These are phyloP conservation scores for Bothrops jararaca DNA, from an alignment of 2,113 vertebrate species.

Conservation along the genomic window DNA sequence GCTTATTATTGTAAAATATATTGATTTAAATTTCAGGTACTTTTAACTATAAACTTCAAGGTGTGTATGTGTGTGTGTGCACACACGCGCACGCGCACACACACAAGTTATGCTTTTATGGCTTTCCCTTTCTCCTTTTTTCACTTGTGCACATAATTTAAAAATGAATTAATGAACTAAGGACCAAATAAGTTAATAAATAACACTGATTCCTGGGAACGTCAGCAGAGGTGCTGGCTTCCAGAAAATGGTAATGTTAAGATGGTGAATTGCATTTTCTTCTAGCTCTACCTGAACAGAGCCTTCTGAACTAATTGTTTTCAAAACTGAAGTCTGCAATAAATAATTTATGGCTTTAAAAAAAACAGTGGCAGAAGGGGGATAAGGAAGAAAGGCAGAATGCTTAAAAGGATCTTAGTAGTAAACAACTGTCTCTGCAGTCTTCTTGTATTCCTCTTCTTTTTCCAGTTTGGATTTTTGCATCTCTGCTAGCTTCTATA, in stretches of 20 bases:
- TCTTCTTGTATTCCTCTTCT: not conserved
- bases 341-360: conserved; percentile 34
- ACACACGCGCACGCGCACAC: not conserved
- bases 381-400: not conserved
- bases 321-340: not conserved
- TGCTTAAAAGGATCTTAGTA: not conserved
- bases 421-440: not conserved
- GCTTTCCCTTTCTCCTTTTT: not conserved
- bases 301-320: conserved; percentile 23
- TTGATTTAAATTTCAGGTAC: not conserved
- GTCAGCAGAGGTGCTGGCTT: not conserved
- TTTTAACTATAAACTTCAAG: not conserved
- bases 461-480: not conserved
- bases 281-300: conserved; percentile 5
- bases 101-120: not conserved
- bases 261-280: not conserved
- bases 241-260: not conserved
- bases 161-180: not conserved
- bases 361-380: not conserved
- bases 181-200: not conserved
- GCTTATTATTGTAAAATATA: not conserved
- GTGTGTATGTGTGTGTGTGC: not conserved
- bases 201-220: not conserved
- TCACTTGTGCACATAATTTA: not conserved
- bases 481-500: conserved; percentile 6